A percentile compares a stretch with the other conserved stretches of the same genome.
These are phyloP conservation scores for Lasioglossum leucozonium DNA, from an alignment of 2,888 invertebrate species.

Conservation along the genomic window DNA sequence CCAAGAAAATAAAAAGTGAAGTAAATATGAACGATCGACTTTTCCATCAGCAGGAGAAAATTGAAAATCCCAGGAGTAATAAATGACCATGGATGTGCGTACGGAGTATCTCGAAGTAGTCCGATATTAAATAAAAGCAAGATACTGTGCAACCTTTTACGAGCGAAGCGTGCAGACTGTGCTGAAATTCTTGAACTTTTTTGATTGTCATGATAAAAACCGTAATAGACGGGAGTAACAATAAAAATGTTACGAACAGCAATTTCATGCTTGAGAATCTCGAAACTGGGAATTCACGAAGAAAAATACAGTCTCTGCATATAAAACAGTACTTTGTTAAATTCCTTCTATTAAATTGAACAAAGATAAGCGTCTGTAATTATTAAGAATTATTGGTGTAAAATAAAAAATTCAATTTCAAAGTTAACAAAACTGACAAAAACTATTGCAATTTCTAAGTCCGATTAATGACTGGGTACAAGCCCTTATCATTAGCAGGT, in stretches of 20 bases:
- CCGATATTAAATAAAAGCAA: constrained; percentile 1
- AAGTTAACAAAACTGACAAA: not conserved
- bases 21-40: not conserved
- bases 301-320: not conserved
- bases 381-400: not conserved
- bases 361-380: not conserved
- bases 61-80: not conserved
- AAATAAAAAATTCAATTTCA: not conserved
- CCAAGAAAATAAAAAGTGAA: not conserved
- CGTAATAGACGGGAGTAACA: not conserved
- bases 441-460: not conserved
- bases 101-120: not conserved
- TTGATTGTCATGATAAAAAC: constrained; percentile 7
- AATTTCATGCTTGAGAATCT: not conserved
- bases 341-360: not conserved
- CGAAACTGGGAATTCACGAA: not conserved
- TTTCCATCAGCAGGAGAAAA: not conserved
- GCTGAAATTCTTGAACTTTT: not conserved
- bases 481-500: constrained; percentile 9
- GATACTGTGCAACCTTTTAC: not conserved
- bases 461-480: not conserved
- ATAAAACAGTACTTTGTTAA: not conserved
- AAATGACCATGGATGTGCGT: not conserved
- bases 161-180: not conserved
- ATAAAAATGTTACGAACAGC: constrained; percentile 9